phyloP scores from a whole-genome alignment of 2,888 invertebrate genomes.

The Dolomedes plantarius region DNA sequence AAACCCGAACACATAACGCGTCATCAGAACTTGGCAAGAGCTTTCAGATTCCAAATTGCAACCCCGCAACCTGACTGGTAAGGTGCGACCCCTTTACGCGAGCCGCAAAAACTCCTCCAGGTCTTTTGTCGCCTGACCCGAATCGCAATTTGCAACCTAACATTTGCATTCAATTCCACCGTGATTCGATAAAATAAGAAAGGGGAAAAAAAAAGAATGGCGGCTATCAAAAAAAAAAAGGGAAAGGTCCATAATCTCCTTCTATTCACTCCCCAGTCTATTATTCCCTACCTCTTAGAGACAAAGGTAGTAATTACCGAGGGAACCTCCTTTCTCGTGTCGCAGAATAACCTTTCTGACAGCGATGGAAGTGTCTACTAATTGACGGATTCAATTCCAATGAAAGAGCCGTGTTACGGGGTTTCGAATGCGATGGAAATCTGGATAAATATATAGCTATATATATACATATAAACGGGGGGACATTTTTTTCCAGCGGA shows the following conservation, averaged over 20 bases:
- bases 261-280: conserved; percentile 44
- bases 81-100: conserved; percentile 26
- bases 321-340: conserved; percentile 67
- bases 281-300: conserved; percentile 54
- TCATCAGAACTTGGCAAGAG: conserved; percentile 14
- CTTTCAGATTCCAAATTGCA: conserved; percentile 1
- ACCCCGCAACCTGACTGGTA: background rate
- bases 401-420: conserved; percentile 42
- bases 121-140: conserved; percentile 54
- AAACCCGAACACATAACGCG: background rate
- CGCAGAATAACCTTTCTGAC: conserved; percentile 63
- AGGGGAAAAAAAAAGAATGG: conserved; percentile 17
- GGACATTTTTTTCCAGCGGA: background rate
- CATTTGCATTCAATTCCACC: conserved; percentile 56
- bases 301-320: conserved; percentile 71
- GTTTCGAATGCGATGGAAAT: conserved; percentile 28
- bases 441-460: background rate
- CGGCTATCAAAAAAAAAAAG: background rate
- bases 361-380: conserved; percentile 51
- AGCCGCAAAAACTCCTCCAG: conserved; percentile 17
- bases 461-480: conserved; percentile 1
- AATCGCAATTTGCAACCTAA: conserved; percentile 38
- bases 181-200: conserved; percentile 31
- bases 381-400: conserved; percentile 60
- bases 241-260: conserved; percentile 3